These are phyloP conservation scores for Atherinosoma microstoma DNA, from an alignment of 2,797 vertebrate species.

Conservation along the genomic window DNA sequence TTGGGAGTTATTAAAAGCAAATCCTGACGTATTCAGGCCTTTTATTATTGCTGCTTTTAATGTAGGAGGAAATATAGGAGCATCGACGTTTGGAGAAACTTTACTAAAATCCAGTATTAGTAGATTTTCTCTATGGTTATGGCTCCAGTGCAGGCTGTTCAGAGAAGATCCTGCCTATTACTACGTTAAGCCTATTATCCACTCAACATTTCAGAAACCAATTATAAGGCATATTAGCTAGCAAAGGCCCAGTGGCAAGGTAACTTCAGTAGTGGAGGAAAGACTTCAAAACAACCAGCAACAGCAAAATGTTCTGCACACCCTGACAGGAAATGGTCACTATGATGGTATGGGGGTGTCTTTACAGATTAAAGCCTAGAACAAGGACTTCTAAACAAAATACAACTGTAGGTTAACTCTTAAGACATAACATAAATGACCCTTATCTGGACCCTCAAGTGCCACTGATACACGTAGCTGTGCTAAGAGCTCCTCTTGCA, in stretches of 20 bases:
- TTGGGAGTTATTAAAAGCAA: constrained; percentile 24
- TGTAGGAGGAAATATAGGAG: not conserved
- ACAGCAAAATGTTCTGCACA: not conserved
- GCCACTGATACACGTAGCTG: too few relatives aligned
- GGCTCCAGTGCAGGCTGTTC: not conserved
- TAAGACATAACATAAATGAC: too few relatives aligned
- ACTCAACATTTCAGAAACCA: not conserved
- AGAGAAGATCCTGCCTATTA: not conserved
- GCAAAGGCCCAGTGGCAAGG: not conserved
- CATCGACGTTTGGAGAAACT: not conserved
- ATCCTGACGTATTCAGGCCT: not conserved
- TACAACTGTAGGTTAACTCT: not conserved
- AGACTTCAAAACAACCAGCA: not conserved
- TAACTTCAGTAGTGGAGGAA: not conserved
- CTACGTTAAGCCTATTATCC: not conserved
- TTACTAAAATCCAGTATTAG: not conserved
- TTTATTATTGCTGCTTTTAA: not conserved
- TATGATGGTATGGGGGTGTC: not conserved
- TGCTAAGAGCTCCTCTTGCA: too few relatives aligned
- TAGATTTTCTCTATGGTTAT: not conserved
- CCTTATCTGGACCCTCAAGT: too few relatives aligned
- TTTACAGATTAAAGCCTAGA: not conserved
- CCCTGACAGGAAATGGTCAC: not conserved
- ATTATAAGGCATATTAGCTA: not conserved
- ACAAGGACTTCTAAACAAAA: not conserved